A percentile compares a stretch with the other conserved stretches of the same genome.
phyloP scores from a whole-genome alignment of 2,797 vertebrate species.

The Coregonus ussuriensis region DNA sequence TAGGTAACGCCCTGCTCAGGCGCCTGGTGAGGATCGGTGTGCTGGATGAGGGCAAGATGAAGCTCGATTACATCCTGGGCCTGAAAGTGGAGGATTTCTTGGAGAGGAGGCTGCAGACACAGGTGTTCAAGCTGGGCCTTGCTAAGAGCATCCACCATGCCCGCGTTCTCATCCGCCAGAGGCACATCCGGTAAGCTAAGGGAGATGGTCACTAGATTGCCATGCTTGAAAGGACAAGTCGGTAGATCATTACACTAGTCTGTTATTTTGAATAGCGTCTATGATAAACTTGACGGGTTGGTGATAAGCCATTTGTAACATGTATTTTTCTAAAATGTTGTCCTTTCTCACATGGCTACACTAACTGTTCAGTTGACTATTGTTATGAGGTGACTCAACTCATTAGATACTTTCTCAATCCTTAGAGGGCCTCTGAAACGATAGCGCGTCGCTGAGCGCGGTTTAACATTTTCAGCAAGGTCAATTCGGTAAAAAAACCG shows the following conservation, averaged over 20 bases:
- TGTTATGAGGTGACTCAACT: slow-evolving; percentile 1
- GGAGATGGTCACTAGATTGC: background rate
- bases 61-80: slow-evolving; percentile 95
- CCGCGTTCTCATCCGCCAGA: slow-evolving; percentile 92
- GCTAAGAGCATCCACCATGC: slow-evolving; percentile 96
- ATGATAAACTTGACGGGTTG: no score
- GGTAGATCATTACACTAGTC: background rate
- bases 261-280: background rate
- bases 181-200: slow-evolving; percentile 87
- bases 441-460: slow-evolving; percentile 41
- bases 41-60: slow-evolving; percentile 95
- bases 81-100: slow-evolving; percentile 96
- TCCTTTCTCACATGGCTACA: background rate
- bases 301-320: no score
- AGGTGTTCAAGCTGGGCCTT: slow-evolving; percentile 93
- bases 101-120: slow-evolving; percentile 91
- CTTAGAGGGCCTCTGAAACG: slow-evolving; percentile 63
- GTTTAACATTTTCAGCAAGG: slow-evolving; percentile 78
- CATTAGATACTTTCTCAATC: slow-evolving; percentile 47
- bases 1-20: slow-evolving; percentile 91
- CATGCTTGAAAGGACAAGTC: background rate
- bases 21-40: slow-evolving; percentile 91
- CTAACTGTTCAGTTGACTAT: background rate
- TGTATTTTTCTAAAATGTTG: background rate
- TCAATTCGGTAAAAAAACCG: slow-evolving; percentile 90